These are phyloP conservation scores for Lethocerus indicus DNA, from an alignment of 1,140 invertebrate genomes.

Conservation along the genomic window DNA sequence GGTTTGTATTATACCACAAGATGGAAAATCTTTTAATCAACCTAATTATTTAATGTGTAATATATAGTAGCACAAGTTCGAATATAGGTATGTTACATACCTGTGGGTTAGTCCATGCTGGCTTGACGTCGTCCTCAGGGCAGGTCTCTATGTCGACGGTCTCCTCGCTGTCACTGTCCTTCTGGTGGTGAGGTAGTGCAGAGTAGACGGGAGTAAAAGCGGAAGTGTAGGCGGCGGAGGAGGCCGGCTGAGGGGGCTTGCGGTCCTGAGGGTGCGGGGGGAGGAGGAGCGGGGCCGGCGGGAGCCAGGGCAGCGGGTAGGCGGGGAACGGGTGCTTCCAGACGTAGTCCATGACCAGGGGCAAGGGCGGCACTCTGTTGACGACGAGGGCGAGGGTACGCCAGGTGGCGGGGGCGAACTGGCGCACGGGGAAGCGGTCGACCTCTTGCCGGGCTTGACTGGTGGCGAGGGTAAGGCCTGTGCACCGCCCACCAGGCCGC, in stretches of 20 bases:
- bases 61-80: no score
- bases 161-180: conserved; percentile 17
- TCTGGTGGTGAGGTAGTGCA: not conserved
- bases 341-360: conserved; percentile 46
- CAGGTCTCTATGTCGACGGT: conserved; percentile 21
- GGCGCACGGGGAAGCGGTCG: conserved; percentile 3
- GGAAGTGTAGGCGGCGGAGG: conserved; percentile 14
- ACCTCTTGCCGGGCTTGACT: conserved; percentile 10
- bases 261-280: no score
- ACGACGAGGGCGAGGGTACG: no score
- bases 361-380: conserved; percentile 34
- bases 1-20: no score
- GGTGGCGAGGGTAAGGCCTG: conserved; percentile 23
- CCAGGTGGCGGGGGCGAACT: no score
- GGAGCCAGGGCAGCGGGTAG: conserved; percentile 15
- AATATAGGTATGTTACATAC: no score
- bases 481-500: conserved; percentile 21
- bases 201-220: conserved; percentile 19
- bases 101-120: conserved; percentile 10
- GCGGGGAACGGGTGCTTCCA: conserved; percentile 29
- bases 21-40: no score
- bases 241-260: no score
- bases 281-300: conserved; percentile 10
- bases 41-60: no score
- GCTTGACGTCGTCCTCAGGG: conserved; percentile 18